Conservation (phyloP, 2,888 invertebrate species). For the Leucoma salicis region DNA sequence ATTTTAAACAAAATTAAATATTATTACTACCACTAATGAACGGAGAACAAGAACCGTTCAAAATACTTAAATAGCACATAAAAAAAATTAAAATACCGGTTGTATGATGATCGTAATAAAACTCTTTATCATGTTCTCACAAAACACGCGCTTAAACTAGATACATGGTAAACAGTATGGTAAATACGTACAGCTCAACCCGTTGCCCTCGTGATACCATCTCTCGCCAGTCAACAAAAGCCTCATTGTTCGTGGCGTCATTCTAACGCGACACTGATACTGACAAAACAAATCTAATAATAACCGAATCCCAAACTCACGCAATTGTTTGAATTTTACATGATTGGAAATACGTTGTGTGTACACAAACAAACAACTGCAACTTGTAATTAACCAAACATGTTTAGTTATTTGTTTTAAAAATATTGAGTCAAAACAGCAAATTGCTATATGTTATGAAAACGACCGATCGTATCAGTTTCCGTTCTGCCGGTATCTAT, state of each 20-base stretch:
- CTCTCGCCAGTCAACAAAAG: slow-evolving; percentile 42
- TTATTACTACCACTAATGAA: too few relatives aligned
- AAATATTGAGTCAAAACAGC: slow-evolving; percentile 2
- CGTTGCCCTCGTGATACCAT: slow-evolving; percentile 48
- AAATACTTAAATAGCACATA: too few relatives aligned
- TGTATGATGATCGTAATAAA: slow-evolving; percentile 48
- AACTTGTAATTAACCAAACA: slow-evolving; percentile 5
- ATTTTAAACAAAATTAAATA: too few relatives aligned
- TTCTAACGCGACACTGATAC: slow-evolving; percentile 46
- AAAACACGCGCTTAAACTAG: slow-evolving; percentile 31
- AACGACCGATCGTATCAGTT: slow-evolving; percentile 30
- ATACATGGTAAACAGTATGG: slow-evolving; percentile 40
- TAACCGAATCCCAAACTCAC: slow-evolving; percentile 19
- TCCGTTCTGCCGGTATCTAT: slow-evolving; percentile 21
- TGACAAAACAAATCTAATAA: slow-evolving; percentile 39
- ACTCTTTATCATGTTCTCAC: slow-evolving; percentile 49
- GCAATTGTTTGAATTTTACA: slow-evolving; percentile 33
- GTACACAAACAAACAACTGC: slow-evolving; percentile 47
- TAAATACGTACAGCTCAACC: slow-evolving; percentile 20
- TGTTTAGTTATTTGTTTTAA: slow-evolving; percentile 19
- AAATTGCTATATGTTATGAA: slow-evolving; percentile 26
- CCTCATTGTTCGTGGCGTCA: slow-evolving; percentile 41
- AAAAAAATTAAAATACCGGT: slow-evolving; percentile 42
- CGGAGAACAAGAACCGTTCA: too few relatives aligned
- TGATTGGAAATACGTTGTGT: slow-evolving; percentile 33